These are phyloP conservation scores for Macrostomum cliftonense DNA, from an alignment of 2,888 invertebrate species.

Conservation along the genomic window DNA sequence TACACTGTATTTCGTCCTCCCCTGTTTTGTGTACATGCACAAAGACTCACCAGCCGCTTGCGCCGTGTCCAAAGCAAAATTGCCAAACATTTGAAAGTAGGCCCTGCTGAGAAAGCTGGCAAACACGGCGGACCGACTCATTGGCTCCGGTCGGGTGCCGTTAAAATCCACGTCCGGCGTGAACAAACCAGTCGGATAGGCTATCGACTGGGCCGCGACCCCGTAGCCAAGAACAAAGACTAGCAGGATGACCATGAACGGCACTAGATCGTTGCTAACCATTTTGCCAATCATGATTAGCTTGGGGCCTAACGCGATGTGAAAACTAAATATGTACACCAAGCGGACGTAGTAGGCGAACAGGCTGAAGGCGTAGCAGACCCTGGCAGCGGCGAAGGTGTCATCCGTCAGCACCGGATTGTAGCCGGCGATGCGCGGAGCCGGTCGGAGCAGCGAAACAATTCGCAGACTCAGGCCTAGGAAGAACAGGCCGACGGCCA, in stretches of 20 bases:
- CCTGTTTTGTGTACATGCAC: no score
- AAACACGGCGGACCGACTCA: no score
- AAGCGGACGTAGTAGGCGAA: constrained; percentile 10
- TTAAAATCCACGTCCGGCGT: neutral
- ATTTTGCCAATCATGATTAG: constrained; percentile 12
- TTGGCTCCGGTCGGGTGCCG: no score
- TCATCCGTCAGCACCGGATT: constrained; percentile 1
- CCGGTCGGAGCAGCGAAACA: no score
- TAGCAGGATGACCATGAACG: constrained; percentile 32
- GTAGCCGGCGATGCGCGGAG: no score
- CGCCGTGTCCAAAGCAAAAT: constrained; percentile 7
- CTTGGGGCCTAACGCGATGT: constrained; percentile 11
- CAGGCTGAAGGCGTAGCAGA: constrained; percentile 12
- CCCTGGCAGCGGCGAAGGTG: constrained; percentile 6
- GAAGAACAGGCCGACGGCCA: constrained; percentile 24
- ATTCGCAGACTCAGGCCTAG: constrained; percentile 24
- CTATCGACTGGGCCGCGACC: constrained; percentile 34
- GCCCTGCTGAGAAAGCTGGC: neutral
- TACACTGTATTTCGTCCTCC: no score
- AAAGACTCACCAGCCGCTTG: constrained; percentile 9
- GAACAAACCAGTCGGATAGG: constrained; percentile 26
- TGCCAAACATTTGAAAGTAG: constrained; percentile 13
- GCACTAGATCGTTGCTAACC: constrained; percentile 17
- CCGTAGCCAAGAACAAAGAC: constrained; percentile 38
- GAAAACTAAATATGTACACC: constrained; percentile 12